Percentiles rank a stretch among this genome's conserved stretches.
These are phyloP conservation scores for Synaphobranchus kaupii DNA, from an alignment of 2,797 vertebrate genomes.

Conservation along the genomic window DNA sequence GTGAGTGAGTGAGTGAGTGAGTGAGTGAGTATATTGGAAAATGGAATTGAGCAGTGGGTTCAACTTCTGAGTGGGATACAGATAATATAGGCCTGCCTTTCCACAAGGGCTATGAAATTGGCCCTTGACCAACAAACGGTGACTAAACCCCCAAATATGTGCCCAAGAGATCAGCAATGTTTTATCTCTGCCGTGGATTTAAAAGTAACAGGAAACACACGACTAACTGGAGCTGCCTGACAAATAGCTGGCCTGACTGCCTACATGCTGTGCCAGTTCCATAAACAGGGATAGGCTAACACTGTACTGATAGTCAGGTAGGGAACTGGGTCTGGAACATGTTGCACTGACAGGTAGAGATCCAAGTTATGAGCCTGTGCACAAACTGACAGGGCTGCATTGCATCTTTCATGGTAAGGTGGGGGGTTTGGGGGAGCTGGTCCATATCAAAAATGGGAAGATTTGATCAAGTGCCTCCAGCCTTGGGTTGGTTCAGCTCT, in stretches of 20 bases:
- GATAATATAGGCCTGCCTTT: not conserved
- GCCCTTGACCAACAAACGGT: not conserved
- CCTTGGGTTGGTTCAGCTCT: constrained; percentile 14
- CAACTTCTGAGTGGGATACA: not conserved
- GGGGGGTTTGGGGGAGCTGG: not conserved
- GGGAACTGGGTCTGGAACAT: not conserved
- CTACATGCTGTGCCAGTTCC: not conserved
- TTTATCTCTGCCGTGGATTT: not conserved
- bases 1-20: constrained; percentile 8
- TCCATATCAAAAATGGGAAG: not conserved
- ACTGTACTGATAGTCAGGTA: not conserved
- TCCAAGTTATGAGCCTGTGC: not conserved
- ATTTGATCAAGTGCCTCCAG: constrained; percentile 17
- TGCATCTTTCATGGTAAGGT: not conserved
- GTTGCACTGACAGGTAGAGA: not conserved
- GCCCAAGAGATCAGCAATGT: not conserved
- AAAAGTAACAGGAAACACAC: not conserved
- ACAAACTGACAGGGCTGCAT: not conserved
- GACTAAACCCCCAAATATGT: not conserved
- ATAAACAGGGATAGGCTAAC: not conserved
- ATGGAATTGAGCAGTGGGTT: not conserved
- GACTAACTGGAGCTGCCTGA: not conserved
- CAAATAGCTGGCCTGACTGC: not conserved
- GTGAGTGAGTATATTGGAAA: not conserved
- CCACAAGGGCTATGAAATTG: not conserved